Conservation (phyloP, 2,797 vertebrate species). For the Sebastes steindachneri region DNA sequence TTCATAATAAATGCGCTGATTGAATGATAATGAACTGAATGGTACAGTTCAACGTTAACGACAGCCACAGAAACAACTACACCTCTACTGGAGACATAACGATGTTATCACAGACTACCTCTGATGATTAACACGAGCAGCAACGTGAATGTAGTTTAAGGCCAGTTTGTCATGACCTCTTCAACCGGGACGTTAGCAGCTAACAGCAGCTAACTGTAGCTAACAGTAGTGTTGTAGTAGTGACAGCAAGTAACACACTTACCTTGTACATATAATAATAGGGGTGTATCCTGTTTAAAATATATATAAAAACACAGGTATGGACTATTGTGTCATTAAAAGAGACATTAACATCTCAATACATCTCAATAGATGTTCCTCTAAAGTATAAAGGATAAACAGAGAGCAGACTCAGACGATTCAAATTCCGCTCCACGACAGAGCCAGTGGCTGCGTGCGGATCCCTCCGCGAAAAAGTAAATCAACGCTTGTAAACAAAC, state of each 20-base stretch:
- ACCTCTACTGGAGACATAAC: background rate
- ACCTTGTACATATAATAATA: slow-evolving; percentile 29
- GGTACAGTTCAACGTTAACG: background rate
- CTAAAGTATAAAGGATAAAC: background rate
- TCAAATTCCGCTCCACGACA: slow-evolving; percentile 70
- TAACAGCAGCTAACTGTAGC: background rate
- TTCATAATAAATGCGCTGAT: background rate
- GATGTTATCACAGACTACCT: background rate
- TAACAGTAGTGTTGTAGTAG: background rate
- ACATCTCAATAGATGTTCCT: background rate
- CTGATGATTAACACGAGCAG: background rate
- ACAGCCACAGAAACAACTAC: background rate
- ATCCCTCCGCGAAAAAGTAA: slow-evolving; percentile 47
- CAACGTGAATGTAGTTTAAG: background rate
- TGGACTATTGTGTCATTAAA: background rate
- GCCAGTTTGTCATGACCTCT: background rate
- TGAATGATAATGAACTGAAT: background rate
- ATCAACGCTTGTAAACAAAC: background rate
- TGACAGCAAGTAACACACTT: slow-evolving; percentile 26
- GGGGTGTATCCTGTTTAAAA: background rate
- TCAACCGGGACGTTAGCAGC: background rate
- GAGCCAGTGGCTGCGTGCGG: background rate
- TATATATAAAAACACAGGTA: background rate
- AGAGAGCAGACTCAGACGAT: background rate
- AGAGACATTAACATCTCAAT: background rate